A percentile compares a stretch with the other conserved stretches of the same genome.
These are phyloP conservation scores for Intellagama lesueurii DNA, from an alignment of 2,797 vertebrate genomes.

Conservation along the genomic window DNA sequence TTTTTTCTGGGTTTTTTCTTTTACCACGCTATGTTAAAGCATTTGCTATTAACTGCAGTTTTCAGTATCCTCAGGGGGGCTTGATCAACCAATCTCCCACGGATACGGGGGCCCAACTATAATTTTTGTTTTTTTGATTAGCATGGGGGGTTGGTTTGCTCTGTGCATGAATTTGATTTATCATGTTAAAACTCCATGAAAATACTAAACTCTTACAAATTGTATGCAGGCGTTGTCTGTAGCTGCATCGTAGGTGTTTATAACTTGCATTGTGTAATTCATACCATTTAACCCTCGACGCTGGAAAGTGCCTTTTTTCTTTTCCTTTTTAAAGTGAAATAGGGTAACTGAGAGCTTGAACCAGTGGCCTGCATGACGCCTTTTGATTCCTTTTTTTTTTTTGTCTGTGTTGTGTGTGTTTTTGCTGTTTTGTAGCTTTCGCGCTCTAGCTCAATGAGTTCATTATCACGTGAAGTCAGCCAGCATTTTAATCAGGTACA, in stretches of 20 bases:
- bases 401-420: constrained; percentile 64
- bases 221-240: background rate
- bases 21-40: too few species aligned
- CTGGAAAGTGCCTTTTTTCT: background rate
- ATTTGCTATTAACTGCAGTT: too few species aligned
- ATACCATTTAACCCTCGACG: background rate
- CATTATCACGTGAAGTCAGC: constrained; percentile 98
- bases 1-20: too few species aligned
- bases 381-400: constrained; percentile 72
- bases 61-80: too few species aligned
- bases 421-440: constrained; percentile 93
- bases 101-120: too few species aligned
- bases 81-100: too few species aligned
- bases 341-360: constrained; percentile 60
- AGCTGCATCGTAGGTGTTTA: background rate
- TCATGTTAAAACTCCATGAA: constrained; percentile 37
- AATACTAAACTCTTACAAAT: constrained; percentile 21
- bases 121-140: too few species aligned
- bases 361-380: constrained; percentile 83
- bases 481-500: constrained; percentile 98
- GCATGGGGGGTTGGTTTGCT: background rate
- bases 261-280: constrained; percentile 2
- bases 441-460: constrained; percentile 98
- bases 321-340: constrained; percentile 33
- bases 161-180: constrained; percentile 56